phyloP scores from a whole-genome alignment of 2,888 invertebrate genomes.

The Oscheius sp. region DNA sequence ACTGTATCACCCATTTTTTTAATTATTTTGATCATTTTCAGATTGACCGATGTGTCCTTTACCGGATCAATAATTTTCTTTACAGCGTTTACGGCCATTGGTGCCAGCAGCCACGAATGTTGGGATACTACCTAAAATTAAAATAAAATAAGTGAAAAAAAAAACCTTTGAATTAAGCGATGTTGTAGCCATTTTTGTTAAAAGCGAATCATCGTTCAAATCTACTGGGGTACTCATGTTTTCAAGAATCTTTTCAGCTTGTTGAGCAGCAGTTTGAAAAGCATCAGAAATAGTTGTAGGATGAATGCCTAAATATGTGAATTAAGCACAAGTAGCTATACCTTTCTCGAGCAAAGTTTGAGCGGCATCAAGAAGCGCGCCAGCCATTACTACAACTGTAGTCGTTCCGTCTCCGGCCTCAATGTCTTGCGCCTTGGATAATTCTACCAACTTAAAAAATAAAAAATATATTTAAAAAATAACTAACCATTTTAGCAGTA shows the following conservation, averaged over 20 bases:
- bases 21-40: constrained; percentile 93
- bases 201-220: constrained; percentile 84
- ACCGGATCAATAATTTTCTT: constrained; percentile 83
- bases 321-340: constrained; percentile 38
- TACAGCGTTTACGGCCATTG: constrained; percentile 96
- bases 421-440: constrained; percentile 94
- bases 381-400: constrained; percentile 92
- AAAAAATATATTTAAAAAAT: neutral
- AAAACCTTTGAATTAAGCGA: constrained; percentile 90
- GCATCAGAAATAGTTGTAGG: constrained; percentile 96
- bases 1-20: constrained; percentile 82
- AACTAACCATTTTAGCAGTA: constrained; percentile 92
- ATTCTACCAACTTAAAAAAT: constrained; percentile 84
- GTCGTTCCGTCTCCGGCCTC: constrained; percentile 99
- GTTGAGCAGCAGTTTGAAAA: constrained; percentile 83
- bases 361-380: constrained; percentile 91
- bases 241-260: constrained; percentile 81
- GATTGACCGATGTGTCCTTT: constrained; percentile 83
- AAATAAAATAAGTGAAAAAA: neutral
- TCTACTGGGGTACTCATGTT: constrained; percentile 86
- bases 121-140: constrained; percentile 86
- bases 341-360: constrained; percentile 86
- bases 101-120: constrained; percentile 91
- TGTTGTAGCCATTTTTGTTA: constrained; percentile 94
- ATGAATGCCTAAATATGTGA: constrained; percentile 82